Evolutionary conservation across 2,888 invertebrate genomes (phyloP).

Genomic region (Megastigmus dorsalis): DNA sequence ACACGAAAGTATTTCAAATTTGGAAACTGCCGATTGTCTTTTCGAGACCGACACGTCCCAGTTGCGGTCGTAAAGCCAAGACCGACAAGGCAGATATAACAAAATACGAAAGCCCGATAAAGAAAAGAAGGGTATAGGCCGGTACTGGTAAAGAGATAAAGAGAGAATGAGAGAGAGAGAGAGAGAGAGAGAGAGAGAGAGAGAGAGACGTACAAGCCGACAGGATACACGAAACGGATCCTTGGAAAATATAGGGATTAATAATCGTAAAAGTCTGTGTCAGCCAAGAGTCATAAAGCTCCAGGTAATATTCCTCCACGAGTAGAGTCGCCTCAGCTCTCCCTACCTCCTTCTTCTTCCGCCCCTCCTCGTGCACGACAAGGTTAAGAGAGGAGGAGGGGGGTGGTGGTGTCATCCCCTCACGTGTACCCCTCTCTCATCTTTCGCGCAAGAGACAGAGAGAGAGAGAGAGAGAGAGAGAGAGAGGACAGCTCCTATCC

Average conservation of each 20-base stretch:
- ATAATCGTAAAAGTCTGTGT: conserved; percentile 68
- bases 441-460: background rate
- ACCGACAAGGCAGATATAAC: too few relatives aligned
- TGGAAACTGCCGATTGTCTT: too few relatives aligned
- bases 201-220: background rate
- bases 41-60: too few relatives aligned
- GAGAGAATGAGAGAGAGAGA: background rate
- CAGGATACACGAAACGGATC: conserved; percentile 44
- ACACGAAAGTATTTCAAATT: too few relatives aligned
- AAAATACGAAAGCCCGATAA: too few relatives aligned
- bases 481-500: conserved; percentile 25
- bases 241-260: conserved; percentile 63
- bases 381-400: background rate
- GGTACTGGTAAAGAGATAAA: background rate
- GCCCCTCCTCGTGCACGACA: conserved; percentile 15
- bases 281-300: conserved; percentile 65
- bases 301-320: conserved; percentile 63
- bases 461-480: background rate
- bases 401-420: conserved; percentile 15
- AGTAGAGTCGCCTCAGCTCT: conserved; percentile 44
- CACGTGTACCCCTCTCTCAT: conserved; percentile 10
- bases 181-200: background rate
- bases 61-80: too few relatives aligned
- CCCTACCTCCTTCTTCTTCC: conserved; percentile 49
- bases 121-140: too few relatives aligned